phyloP scores from a whole-genome alignment of 2,888 invertebrate genomes.

The Sesamia inferens region DNA sequence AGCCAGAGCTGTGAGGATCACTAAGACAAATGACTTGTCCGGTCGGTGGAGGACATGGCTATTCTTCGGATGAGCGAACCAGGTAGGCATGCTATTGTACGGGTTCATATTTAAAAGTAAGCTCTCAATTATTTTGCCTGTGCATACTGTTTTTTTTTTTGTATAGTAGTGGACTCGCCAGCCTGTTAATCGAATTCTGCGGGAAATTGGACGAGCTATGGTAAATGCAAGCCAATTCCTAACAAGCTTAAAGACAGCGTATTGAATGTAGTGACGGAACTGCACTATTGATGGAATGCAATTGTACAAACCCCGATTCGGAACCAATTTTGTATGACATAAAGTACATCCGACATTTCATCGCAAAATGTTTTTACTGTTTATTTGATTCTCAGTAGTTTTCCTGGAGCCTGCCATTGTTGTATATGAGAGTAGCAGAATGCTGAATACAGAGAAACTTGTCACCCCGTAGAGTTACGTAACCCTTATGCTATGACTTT shows the following conservation, averaged over 20 bases:
- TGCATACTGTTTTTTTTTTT: neutral
- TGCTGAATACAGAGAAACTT: conserved; percentile 3
- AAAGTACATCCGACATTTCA: no score
- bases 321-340: no score
- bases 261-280: neutral
- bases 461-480: neutral
- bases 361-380: conserved; percentile 27
- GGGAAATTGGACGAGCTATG: neutral
- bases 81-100: neutral
- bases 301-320: neutral
- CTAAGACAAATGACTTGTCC: conserved; percentile 29
- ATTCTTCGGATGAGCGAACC: neutral
- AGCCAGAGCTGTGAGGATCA: conserved; percentile 18
- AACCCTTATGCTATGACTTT: no score
- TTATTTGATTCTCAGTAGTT: conserved; percentile 15
- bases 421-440: conserved; percentile 1
- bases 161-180: neutral
- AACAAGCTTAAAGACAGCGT: neutral
- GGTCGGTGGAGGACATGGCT: neutral
- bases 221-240: neutral
- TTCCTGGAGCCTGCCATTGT: conserved; percentile 4
- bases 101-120: neutral
- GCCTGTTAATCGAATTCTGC: neutral
- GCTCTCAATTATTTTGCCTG: neutral
- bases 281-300: neutral